Percentiles rank a stretch among this genome's conserved stretches.
Conservation (phyloP, 2,797 vertebrate species). For the Pteronotus mesoamericanus region DNA sequence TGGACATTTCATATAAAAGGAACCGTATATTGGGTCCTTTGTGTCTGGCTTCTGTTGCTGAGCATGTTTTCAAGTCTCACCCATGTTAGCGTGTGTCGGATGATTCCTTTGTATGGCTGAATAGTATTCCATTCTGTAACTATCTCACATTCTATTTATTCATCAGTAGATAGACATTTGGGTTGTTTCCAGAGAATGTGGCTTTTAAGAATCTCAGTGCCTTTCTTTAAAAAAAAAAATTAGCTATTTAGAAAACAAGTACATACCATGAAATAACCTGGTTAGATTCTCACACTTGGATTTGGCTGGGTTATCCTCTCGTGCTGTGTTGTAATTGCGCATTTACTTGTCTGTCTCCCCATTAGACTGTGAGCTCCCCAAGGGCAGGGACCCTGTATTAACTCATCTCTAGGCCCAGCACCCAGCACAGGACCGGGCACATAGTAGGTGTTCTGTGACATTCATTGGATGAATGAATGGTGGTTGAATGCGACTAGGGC, state of each 20-base stretch:
- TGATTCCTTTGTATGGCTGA: not conserved
- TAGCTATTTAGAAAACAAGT: not conserved
- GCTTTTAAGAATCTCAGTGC: not conserved
- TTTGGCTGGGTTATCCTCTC: not conserved
- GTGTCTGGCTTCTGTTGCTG: not conserved
- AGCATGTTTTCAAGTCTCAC: not conserved
- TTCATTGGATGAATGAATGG: not conserved
- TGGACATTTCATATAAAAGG: not conserved
- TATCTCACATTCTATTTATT: not conserved
- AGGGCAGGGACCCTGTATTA: not conserved
- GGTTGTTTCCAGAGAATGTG: not conserved
- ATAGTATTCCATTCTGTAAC: not conserved
- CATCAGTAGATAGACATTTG: not conserved
- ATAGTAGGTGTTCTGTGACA: accelerated
- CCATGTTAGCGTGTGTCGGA: accelerated
- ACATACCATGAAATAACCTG: accelerated
- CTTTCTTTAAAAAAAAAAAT: not conserved
- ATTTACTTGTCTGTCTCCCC: not conserved
- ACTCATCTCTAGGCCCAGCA: not conserved
- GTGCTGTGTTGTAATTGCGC: not conserved
- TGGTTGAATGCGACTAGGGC: not conserved
- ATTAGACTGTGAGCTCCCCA: not conserved
- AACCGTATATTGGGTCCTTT: accelerated
- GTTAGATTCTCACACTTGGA: accelerated
- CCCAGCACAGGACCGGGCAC: not conserved